phyloP scores from a whole-genome alignment of 2,797 vertebrate genomes.

The Ciconia nigra region DNA sequence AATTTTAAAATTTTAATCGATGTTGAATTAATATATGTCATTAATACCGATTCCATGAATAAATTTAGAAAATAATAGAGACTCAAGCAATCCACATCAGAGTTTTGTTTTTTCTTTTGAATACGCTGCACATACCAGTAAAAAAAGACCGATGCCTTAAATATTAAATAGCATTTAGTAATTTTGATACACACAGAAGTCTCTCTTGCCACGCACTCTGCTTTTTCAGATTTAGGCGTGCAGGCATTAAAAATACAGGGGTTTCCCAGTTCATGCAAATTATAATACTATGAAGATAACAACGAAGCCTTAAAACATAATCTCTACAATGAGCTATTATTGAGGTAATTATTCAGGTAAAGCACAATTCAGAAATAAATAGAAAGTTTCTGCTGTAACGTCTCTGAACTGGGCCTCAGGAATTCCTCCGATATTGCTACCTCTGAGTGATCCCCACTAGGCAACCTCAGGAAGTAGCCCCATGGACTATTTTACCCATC shows the following conservation, averaged over 20 bases:
- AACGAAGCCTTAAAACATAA: background rate
- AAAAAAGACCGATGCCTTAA: background rate
- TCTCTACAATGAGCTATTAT: background rate
- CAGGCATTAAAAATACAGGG: background rate
- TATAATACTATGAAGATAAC: background rate
- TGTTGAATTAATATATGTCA: background rate
- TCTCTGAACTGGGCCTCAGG: constrained; percentile 59
- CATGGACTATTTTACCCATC: constrained; percentile 78
- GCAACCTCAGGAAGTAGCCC: constrained; percentile 86
- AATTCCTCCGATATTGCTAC: constrained; percentile 79
- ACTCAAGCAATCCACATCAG: background rate
- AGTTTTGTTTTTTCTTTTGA: background rate
- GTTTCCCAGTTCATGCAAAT: background rate
- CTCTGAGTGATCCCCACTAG: constrained; percentile 74
- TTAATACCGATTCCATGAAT: background rate
- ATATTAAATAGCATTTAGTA: background rate
- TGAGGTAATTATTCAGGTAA: background rate
- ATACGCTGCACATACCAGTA: background rate
- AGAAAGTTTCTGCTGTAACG: background rate
- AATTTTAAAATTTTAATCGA: background rate
- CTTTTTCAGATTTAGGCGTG: background rate
- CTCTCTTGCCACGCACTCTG: background rate
- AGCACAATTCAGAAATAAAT: background rate
- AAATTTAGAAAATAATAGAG: background rate
- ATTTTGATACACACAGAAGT: background rate